A percentile compares a stretch with the other conserved stretches of the same genome.
Evolutionary conservation across 2,113 vertebrate genomes (phyloP).

Genomic region (Strigops habroptila): DNA sequence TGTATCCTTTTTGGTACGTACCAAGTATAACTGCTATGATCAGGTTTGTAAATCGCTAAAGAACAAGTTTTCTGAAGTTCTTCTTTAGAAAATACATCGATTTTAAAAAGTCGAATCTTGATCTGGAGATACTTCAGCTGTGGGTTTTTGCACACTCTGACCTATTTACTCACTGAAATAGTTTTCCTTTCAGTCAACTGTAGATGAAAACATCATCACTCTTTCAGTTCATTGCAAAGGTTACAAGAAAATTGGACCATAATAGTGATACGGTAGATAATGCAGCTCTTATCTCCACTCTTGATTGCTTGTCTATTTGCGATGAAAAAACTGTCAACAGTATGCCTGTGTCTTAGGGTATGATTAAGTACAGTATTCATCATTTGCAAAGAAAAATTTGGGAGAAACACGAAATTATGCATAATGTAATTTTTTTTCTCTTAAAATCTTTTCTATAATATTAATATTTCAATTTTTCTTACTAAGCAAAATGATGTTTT

Average conservation of each 20-base stretch:
- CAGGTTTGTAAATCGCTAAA: neutral
- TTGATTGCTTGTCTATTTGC: neutral
- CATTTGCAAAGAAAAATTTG: neutral
- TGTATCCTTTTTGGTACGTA: conserved; percentile 88
- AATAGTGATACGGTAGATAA: neutral
- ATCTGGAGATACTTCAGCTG: neutral
- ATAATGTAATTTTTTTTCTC: neutral
- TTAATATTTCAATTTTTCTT: neutral
- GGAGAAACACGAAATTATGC: neutral
- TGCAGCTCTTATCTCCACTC: neutral
- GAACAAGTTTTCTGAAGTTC: neutral
- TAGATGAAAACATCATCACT: neutral
- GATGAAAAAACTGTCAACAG: neutral
- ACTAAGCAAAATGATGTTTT: neutral
- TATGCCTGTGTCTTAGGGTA: neutral
- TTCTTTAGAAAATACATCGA: neutral
- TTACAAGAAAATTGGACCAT: neutral
- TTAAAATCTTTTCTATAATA: neutral
- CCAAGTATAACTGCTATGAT: neutral
- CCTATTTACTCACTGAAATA: neutral
- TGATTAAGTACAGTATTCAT: neutral
- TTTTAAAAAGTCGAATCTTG: neutral
- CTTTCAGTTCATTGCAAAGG: neutral
- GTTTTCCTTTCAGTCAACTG: neutral
- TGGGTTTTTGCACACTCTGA: neutral